Evolutionary conservation across 2,113 vertebrate genomes (phyloP).

Genomic region (Rhinopomastus cyanomelas): DNA sequence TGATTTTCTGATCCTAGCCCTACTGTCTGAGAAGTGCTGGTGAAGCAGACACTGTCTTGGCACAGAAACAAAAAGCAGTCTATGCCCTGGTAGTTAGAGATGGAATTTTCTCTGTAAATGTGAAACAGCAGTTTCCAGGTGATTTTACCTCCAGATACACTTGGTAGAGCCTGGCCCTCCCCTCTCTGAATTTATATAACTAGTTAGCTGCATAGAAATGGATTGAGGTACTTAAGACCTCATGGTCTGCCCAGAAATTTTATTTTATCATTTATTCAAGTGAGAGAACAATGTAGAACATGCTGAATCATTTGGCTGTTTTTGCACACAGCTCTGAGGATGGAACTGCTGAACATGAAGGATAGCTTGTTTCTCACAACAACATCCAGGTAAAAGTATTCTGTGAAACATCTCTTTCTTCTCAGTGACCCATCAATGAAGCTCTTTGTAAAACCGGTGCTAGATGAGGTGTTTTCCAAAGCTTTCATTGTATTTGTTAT

Average conservation of each 20-base stretch:
- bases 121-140: not conserved
- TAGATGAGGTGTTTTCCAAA: not conserved
- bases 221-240: not conserved
- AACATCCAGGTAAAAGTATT: not conserved
- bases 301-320: not conserved
- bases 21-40: not conserved
- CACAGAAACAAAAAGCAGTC: not conserved
- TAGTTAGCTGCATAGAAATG: not conserved
- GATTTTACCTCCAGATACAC: not conserved
- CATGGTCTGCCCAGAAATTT: not conserved
- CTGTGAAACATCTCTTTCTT: not conserved
- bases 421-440: not conserved
- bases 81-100: not conserved
- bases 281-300: not conserved
- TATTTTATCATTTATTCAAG: not conserved
- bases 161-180: not conserved
- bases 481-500: not conserved
- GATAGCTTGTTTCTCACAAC: not conserved
- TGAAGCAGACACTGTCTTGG: not conserved
- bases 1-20: not conserved
- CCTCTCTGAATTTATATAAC: not conserved
- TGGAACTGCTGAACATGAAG: not conserved
- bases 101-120: too few relatives aligned
- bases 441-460: not conserved
- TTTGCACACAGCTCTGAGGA: not conserved